Evolutionary conservation across 2,797 vertebrate genomes (phyloP).

Genomic region (Steatocranus sp.): DNA sequence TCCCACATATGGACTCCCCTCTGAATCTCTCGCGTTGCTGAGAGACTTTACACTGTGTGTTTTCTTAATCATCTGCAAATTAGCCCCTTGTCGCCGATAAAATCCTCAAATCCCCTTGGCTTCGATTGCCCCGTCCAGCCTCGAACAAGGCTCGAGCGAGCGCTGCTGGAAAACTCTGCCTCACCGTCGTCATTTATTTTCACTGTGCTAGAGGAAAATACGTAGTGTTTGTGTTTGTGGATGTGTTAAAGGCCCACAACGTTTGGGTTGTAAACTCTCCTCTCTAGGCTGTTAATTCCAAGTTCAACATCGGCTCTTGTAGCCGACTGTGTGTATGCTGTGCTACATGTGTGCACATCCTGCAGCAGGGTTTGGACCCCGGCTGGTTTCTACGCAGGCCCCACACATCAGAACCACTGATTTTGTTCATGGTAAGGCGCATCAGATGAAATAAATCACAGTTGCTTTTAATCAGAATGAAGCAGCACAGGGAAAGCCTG

Average conservation of each 20-base stretch:
- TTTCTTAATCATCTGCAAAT: conserved; percentile 72
- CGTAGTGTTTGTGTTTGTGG: conserved; percentile 60
- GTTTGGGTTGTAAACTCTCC: conserved; percentile 42
- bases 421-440: conserved; percentile 6
- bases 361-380: conserved; percentile 18
- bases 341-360: not conserved
- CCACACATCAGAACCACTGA: conserved; percentile 18
- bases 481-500: conserved; percentile 31
- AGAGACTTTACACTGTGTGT: conserved; percentile 59
- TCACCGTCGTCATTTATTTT: conserved; percentile 55
- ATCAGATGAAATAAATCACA: conserved; percentile 57
- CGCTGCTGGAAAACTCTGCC: conserved; percentile 41
- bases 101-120: conserved; percentile 57
- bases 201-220: conserved; percentile 33
- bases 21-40: conserved; percentile 21
- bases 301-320: conserved; percentile 36
- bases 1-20: not conserved
- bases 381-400: conserved; percentile 20
- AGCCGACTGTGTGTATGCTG: conserved; percentile 1
- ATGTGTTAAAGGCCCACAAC: conserved; percentile 53
- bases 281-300: conserved; percentile 42
- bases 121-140: not conserved
- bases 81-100: conserved; percentile 57
- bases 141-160: conserved; percentile 1
- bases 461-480: conserved; percentile 63